Base-by-base conservation (phyloP, 2,888 invertebrate species). In the Nesidiocoris tenuis region DNA sequence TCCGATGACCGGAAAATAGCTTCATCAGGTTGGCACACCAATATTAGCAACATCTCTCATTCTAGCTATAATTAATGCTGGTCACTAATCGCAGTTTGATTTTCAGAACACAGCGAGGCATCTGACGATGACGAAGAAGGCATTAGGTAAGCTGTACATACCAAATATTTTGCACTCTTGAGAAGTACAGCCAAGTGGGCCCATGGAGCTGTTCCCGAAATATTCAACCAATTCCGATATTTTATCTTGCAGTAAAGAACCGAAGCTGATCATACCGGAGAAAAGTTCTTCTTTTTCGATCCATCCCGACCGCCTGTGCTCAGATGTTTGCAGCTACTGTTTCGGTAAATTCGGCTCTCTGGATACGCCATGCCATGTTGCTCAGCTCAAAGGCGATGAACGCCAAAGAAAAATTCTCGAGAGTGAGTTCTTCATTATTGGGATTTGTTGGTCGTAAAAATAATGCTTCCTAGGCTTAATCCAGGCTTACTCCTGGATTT, bases 201-300 rank as follows among this genome's bases (percentile, higher is more conserved):
- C n/a, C n/a, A n/a, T n/a, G n/a, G n/a, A n/a, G n/a, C n/a, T n/a
- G n/a, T n/a, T n/a, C n/a, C n/a, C n/a, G n/a, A n/a, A n/a, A n/a
- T n/a, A n/a, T n/a, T n/a, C n/a, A n/a, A n/a, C n/a, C n/a, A n/a
- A n/a, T n/a, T n/a, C n/a, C n/a, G n/a, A n/a, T n/a, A n/a, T n/a
- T n/a, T n/a, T n/a, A n/a, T n/a, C n/a, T 76, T 12, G 59, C 66
- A 75, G 77, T 16, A 79, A 75, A 74, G 79, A 78, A 68, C 78
- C 68, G 1, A 79, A 79, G 80, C 87, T 94, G 81, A 91, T 94
- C 75, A 93, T 94, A 80, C 94, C 94, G 0, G 93, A 94, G 84
- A 94, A 94, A 84, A 93, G 93, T 0, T 92, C 93, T 7, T 93
- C 93, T 0, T 94, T 94, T 84, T 92, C 92, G 81, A 92, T 94